Evolutionary conservation across 2,888 invertebrate genomes (phyloP).

Genomic region (Onchidella celtica): DNA sequence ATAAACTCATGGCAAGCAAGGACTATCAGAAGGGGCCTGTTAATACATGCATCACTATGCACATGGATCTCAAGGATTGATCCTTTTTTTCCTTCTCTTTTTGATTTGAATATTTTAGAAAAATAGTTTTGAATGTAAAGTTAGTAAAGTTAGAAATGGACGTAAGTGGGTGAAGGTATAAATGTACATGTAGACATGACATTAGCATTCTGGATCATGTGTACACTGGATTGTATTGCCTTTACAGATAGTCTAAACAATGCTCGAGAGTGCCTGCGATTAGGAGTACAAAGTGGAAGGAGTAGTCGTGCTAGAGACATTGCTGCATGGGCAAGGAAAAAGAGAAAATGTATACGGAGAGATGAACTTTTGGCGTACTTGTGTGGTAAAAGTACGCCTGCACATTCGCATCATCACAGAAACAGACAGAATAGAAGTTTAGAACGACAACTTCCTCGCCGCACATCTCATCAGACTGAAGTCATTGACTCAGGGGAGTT

Average conservation of each 20-base stretch:
- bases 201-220: too few relatives aligned
- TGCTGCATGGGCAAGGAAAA: conserved; percentile 88
- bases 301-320: conserved; percentile 88
- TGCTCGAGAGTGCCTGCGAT: conserved; percentile 85
- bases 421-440: conserved; percentile 46
- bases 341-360: conserved; percentile 86
- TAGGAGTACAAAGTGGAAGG: conserved; percentile 87
- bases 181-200: too few relatives aligned
- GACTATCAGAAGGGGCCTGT: too few relatives aligned
- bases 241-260: conserved; percentile 87
- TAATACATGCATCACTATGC: too few relatives aligned
- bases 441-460: conserved; percentile 56
- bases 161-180: too few relatives aligned
- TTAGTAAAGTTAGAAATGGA: too few relatives aligned
- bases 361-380: conserved; percentile 89
- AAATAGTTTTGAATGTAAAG: too few relatives aligned
- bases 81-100: too few relatives aligned
- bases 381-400: conserved; percentile 84
- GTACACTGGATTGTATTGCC: too few relatives aligned
- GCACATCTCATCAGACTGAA: conserved; percentile 53
- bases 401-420: conserved; percentile 45
- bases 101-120: too few relatives aligned
- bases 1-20: too few relatives aligned
- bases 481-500: conserved; percentile 84
- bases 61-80: too few relatives aligned